Conservation (phyloP, 1,140 invertebrate genomes). For the Apis florea region DNA sequence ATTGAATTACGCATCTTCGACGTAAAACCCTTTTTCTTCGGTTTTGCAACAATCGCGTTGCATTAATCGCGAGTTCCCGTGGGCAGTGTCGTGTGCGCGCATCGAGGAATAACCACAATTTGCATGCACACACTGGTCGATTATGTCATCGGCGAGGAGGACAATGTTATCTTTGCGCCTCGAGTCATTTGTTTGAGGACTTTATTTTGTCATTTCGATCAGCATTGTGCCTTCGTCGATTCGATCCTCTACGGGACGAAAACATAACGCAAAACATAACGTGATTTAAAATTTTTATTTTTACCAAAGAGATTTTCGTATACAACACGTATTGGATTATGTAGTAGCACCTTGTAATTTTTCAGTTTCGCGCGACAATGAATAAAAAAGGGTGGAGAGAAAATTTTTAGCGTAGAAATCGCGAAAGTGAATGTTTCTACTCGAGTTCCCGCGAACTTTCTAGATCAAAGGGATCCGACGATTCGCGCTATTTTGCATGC, state of each 20-base stretch:
- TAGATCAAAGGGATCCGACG: constrained; percentile 31
- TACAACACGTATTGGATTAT: neutral
- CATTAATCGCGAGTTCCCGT: constrained; percentile 23
- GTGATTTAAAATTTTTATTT: neutral
- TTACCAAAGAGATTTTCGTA: too few relatives aligned
- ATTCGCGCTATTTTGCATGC: constrained; percentile 37
- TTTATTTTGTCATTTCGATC: neutral
- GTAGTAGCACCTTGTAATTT: neutral
- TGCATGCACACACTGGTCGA: constrained; percentile 35
- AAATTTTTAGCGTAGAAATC: constrained; percentile 22
- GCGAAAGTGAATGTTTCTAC: constrained; percentile 40
- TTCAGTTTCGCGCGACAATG: neutral
- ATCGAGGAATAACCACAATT: constrained; percentile 5
- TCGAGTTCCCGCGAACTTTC: constrained; percentile 36
- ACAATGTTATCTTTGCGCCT: neutral
- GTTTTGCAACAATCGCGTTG: constrained; percentile 27
- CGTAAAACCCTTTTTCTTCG: neutral
- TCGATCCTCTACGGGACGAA: too few relatives aligned
- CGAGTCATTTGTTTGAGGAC: neutral
- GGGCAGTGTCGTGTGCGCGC: neutral
- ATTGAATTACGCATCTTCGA: constrained; percentile 10
- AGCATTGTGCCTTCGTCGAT: neutral
- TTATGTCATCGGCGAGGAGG: constrained; percentile 27
- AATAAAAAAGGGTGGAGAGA: neutral
- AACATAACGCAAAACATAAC: neutral